These are phyloP conservation scores for Carassius gibelio DNA, from an alignment of 2,113 vertebrate genomes.

Conservation along the genomic window DNA sequence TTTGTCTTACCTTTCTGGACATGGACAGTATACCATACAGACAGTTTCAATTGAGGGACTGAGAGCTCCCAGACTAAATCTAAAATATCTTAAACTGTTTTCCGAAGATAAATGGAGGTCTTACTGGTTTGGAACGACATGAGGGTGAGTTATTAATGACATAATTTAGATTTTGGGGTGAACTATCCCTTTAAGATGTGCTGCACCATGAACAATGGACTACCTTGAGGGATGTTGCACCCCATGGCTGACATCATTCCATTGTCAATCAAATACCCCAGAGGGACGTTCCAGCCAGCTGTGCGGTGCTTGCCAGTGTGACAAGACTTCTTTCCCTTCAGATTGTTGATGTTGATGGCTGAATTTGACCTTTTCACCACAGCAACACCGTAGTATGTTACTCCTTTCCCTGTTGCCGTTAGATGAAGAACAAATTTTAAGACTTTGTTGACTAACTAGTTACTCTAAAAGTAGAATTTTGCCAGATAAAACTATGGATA, in stretches of 20 bases:
- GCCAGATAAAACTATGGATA: background rate
- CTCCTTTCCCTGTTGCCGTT: constrained; percentile 65
- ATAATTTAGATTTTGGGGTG: too few species aligned
- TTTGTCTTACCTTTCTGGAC: too few species aligned
- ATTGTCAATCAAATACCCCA: constrained; percentile 85
- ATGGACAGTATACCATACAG: too few species aligned
- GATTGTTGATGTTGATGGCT: constrained; percentile 79
- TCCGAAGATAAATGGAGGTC: too few species aligned
- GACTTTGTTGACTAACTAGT: background rate
- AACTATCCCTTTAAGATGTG: background rate
- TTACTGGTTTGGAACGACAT: too few species aligned
- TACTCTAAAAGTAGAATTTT: background rate
- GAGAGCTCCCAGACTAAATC: too few species aligned
- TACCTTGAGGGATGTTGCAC: constrained; percentile 82
- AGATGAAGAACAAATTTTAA: background rate
- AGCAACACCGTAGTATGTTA: constrained; percentile 87
- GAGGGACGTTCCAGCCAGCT: constrained; percentile 88
- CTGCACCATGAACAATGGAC: background rate
- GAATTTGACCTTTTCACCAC: constrained; percentile 79
- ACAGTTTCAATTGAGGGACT: too few species aligned
- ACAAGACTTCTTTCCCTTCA: constrained; percentile 82
- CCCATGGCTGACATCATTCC: constrained; percentile 86
- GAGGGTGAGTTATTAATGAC: too few species aligned
- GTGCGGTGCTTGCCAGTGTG: constrained; percentile 90
- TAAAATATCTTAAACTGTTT: too few species aligned